Base-by-base conservation (phyloP, 2,888 invertebrate species). In the Piscicola geometra region DNA sequence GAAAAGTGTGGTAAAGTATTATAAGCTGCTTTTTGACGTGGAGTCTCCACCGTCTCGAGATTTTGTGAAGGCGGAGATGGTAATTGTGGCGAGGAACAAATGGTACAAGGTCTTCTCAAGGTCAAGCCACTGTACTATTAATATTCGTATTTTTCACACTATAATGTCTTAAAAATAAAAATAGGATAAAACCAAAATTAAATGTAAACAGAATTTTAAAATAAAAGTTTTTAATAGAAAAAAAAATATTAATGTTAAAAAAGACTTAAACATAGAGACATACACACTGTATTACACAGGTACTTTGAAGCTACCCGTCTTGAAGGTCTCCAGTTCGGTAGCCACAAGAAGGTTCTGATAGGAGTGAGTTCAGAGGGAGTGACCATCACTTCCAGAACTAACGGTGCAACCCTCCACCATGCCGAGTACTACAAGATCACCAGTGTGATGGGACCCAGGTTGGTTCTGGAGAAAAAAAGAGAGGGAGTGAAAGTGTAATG, bases 351-450 rank as follows among this genome's bases (percentile, higher is more conserved):
- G 64, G 36, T 60, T 28, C 35, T 64, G 60, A 5, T 73, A 30
- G 64, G 73, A 35, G 25, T 73, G 12, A 60, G 33, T 35, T 73
- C 73, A 15, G 73, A 73, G 5, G 73, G 73, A 33, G 41, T 73
- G 21, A 73, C 12, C 41, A 1, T 71, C 50, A 30, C 33, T 28
- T 32, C 52, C n/a, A 56, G n/a, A n/a, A 15, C 21, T 5, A 67
- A 35, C 30, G 67, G 67, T 5, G 28, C 33, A 5, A 28, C 33
- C n/a, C 5, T 67, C n/a, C n/a, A 33, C 33, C 67, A 67, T 12
- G 67, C 67, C 67, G 67, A 67, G 67, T 67, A 30, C 67, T 67
- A 33, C 33, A 67, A 32, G 33, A 67, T 67, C 67, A 30, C 67
- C 28, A 28, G 30, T 67, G 35, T 67, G 15, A 41, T 41, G 41